Evolutionary conservation across 2,888 invertebrate species (phyloP).

Genomic region (Biston betularia): DNA sequence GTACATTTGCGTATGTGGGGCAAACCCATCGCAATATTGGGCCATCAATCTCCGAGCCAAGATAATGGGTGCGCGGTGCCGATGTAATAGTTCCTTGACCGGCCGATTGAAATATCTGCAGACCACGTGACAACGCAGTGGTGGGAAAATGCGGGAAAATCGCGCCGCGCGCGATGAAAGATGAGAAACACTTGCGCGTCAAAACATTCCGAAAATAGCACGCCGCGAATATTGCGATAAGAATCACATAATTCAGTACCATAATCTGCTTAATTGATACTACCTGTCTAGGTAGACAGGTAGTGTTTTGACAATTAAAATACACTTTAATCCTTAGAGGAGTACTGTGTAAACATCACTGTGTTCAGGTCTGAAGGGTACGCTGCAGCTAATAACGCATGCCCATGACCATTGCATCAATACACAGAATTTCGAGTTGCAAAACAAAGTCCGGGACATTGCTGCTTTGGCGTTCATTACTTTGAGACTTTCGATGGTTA

Average conservation of each 20-base stretch:
- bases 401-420: too few relatives aligned
- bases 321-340: neutral
- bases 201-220: constrained; percentile 11
- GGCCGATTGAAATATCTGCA: constrained; percentile 73
- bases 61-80: constrained; percentile 71
- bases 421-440: too few relatives aligned
- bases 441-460: too few relatives aligned
- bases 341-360: too few relatives aligned
- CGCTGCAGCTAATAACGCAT: too few relatives aligned
- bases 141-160: constrained; percentile 30
- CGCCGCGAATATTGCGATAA: neutral
- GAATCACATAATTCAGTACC: too few relatives aligned
- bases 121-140: constrained; percentile 47
- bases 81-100: constrained; percentile 77
- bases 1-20: constrained; percentile 48
- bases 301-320: neutral
- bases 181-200: neutral
- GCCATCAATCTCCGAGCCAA: constrained; percentile 75
- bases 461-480: too few relatives aligned
- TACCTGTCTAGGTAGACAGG: neutral
- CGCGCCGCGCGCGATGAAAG: constrained; percentile 12
- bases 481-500: too few relatives aligned
- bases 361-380: too few relatives aligned
- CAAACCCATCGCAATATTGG: constrained; percentile 73
- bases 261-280: too few relatives aligned